phyloP scores from a whole-genome alignment of 2,888 invertebrate genomes.

The Drosophila fulvimacula region DNA sequence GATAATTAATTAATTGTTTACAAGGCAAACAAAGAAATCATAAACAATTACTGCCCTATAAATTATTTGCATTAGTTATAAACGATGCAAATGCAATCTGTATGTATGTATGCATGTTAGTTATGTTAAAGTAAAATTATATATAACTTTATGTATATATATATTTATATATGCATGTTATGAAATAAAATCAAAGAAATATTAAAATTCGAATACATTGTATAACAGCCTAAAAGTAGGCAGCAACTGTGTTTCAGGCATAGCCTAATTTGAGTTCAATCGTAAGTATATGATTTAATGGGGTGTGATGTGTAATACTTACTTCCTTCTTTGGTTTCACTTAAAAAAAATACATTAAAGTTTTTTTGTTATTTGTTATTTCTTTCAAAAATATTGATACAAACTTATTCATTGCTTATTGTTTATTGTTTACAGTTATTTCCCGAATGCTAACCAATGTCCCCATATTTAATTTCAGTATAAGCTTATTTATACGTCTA shows the following conservation, averaged over 20 bases:
- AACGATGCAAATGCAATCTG: constrained; percentile 29
- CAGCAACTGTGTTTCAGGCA: neutral
- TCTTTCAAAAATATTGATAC: constrained; percentile 52
- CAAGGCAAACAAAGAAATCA: constrained; percentile 24
- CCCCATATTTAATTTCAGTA: constrained; percentile 11
- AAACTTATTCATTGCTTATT: constrained; percentile 51
- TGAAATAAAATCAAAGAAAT: constrained; percentile 12
- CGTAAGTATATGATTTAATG: too few species aligned
- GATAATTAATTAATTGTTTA: constrained; percentile 67
- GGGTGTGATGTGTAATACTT: too few species aligned
- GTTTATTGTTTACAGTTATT: constrained; percentile 41
- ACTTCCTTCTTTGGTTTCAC: neutral
- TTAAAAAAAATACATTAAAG: neutral
- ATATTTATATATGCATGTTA: constrained; percentile 12
- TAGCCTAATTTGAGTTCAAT: neutral
- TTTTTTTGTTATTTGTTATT: constrained; percentile 15
- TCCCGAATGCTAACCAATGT: constrained; percentile 45
- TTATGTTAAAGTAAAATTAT: constrained; percentile 22
- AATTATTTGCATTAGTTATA: constrained; percentile 48
- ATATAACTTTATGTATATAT: constrained; percentile 19
- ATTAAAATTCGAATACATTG: neutral
- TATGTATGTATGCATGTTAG: constrained; percentile 26
- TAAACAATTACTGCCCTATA: constrained; percentile 38
- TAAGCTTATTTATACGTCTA: constrained; percentile 27
- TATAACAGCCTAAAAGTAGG: constrained; percentile 13